These are phyloP conservation scores for Sipha maydis DNA, from an alignment of 2,888 invertebrate species.

Conservation along the genomic window DNA sequence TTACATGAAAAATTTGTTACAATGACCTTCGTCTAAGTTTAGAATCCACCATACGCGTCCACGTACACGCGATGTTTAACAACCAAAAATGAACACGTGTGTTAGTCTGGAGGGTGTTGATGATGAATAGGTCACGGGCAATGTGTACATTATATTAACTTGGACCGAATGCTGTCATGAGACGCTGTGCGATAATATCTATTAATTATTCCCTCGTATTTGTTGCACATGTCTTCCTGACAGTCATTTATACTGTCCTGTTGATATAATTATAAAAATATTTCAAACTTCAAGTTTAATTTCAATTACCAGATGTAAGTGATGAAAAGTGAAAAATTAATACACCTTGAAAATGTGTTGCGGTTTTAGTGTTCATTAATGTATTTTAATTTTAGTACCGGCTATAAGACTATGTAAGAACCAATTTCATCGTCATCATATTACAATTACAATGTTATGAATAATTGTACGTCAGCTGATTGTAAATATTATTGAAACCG, in stretches of 20 bases:
- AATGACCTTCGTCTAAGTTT: slow-evolving; percentile 2
- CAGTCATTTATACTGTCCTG: background rate
- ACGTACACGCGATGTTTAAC: background rate
- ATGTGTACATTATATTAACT: background rate
- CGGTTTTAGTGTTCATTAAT: too few species aligned
- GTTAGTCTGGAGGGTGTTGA: background rate
- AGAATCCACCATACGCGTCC: background rate
- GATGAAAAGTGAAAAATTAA: background rate
- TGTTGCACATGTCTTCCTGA: slow-evolving; percentile 4
- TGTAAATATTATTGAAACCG: background rate
- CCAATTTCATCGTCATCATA: too few species aligned
- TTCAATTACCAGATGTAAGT: background rate
- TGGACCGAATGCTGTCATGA: background rate
- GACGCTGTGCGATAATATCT: slow-evolving; percentile 31
- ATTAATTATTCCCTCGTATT: slow-evolving; percentile 16
- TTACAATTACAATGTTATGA: too few species aligned
- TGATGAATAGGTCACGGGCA: slow-evolving; percentile 11
- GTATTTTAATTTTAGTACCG: too few species aligned
- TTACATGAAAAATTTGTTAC: background rate
- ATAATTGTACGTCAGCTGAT: too few species aligned
- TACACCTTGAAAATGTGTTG: too few species aligned
- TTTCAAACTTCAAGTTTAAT: background rate
- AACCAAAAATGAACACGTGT: slow-evolving; percentile 14
- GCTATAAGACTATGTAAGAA: too few species aligned
- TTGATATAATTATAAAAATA: background rate